Percentiles rank a stretch among this genome's conserved stretches.
Evolutionary conservation across 2,113 vertebrate species (phyloP).

Genomic region (Trichechus manatus): DNA sequence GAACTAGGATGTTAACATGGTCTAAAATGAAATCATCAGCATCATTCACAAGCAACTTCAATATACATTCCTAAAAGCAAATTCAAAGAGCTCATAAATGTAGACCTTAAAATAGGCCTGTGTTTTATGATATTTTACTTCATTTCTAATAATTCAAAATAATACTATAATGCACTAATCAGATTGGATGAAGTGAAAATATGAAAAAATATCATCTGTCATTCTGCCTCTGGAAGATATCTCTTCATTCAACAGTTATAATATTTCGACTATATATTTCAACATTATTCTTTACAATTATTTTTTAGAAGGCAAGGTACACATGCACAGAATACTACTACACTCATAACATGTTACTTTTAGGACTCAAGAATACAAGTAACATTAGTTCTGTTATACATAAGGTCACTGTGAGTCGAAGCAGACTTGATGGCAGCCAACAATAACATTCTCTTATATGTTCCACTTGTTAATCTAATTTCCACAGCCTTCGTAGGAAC

Average conservation of each 20-base stretch:
- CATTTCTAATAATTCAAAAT: constrained; percentile 65
- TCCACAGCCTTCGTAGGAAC: neutral
- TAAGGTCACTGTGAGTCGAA: neutral
- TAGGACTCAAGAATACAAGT: neutral
- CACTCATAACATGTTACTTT: constrained; percentile 15
- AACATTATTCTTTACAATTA: neutral
- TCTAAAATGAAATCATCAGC: constrained; percentile 74
- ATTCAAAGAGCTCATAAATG: constrained; percentile 69
- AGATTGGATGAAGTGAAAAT: constrained; percentile 62
- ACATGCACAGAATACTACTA: neutral
- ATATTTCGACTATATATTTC: constrained; percentile 53
- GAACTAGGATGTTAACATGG: constrained; percentile 3
- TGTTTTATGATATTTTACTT: constrained; percentile 65
- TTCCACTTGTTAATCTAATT: constrained; percentile 62
- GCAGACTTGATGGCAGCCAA: neutral
- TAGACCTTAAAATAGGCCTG: constrained; percentile 74
- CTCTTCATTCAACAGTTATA: constrained; percentile 54
- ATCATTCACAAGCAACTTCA: constrained; percentile 69
- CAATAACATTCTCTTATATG: neutral
- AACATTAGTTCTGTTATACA: neutral
- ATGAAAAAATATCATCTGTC: constrained; percentile 13
- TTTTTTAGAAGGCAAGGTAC: constrained; percentile 34
- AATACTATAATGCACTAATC: constrained; percentile 40
- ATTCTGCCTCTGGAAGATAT: constrained; percentile 51
- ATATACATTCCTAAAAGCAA: constrained; percentile 68